Evolutionary conservation across 2,888 invertebrate genomes (phyloP), one percentile per base, ranked within the genome.

Genomic region (Tridacna crocea): DNA sequence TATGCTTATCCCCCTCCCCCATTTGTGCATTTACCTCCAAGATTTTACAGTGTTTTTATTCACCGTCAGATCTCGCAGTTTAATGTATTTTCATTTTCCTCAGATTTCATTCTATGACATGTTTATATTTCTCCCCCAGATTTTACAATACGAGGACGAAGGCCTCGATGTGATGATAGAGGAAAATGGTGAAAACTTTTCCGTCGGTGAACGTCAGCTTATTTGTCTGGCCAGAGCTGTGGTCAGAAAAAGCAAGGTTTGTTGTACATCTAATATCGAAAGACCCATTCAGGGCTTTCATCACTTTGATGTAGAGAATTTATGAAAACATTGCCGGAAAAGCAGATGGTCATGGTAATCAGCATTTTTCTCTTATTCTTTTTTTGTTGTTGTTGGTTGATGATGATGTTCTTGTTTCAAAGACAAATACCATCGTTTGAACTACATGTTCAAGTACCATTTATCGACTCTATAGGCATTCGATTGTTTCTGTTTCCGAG

Each of bases 211-310:
- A 90, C 94, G 95, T 72, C 96, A 96, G 89, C 92, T 96, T 36
- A 90, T 96, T 15, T 96, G 96, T 88, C 94, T 96, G 88, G 95
- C 96, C 0, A 93, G 96, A 87, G 96, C 96, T 36, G 91, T 96
- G 60, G 93, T 96, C 12, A 93, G 95, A 72, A 94, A 94, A 81
- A 95, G 95, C 79, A 96, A 96, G 93, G 90, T 89, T 82, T 48
- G 75, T 75, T 4, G 36, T 66, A n/a, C 63, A 63, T 12, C 1
- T 36, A 36, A 36, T 36, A 36, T 36, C 36, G 8, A 36, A 36
- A 36, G 2, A 36, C 36, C 36, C 36, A n/a, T n/a, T n/a, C 51
- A 19, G 17, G 10, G 55, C 10, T 55, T 55, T 55, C 3, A 55
- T 4, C 19, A 19, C 55, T 19, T n/a, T 55, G 10, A 55, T 3